phyloP scores from a whole-genome alignment of 30 jellyfish, hydroid and myxozoan species.

The Morbakka virulenta region DNA sequence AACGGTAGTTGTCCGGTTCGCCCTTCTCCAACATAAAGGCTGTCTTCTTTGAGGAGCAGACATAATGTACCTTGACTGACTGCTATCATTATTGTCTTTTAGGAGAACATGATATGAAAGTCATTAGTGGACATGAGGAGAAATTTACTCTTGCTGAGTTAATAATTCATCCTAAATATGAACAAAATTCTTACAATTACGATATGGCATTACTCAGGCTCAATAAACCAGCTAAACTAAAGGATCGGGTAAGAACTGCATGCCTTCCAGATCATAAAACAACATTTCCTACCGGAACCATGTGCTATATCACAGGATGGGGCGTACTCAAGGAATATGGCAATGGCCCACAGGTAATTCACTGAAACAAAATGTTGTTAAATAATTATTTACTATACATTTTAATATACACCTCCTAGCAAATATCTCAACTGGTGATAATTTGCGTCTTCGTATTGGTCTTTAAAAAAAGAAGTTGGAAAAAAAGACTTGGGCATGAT shows the following conservation, averaged over 20 bases:
- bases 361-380: too few species aligned
- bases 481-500: too few species aligned
- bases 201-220: slow-evolving; percentile 82
- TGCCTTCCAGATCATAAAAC: slow-evolving; percentile 92
- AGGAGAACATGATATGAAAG: slow-evolving; percentile 88
- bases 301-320: slow-evolving; percentile 96
- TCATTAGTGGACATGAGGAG: slow-evolving; percentile 72
- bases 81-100: too few species aligned
- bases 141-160: slow-evolving; percentile 63
- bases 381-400: too few species aligned
- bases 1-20: too few species aligned
- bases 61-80: too few species aligned
- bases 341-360: slow-evolving; percentile 75
- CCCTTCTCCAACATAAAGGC: too few species aligned
- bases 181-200: slow-evolving; percentile 42
- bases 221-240: slow-evolving; percentile 52
- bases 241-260: slow-evolving; percentile 80
- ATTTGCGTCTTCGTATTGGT: too few species aligned
- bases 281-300: slow-evolving; percentile 74
- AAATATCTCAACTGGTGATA: too few species aligned
- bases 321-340: slow-evolving; percentile 88
- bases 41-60: too few species aligned
- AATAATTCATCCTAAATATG: slow-evolving; percentile 79
- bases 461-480: too few species aligned
- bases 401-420: too few species aligned